phyloP scores from a whole-genome alignment of 2,888 invertebrate genomes.

The Lordiphosa fenestrarum region DNA sequence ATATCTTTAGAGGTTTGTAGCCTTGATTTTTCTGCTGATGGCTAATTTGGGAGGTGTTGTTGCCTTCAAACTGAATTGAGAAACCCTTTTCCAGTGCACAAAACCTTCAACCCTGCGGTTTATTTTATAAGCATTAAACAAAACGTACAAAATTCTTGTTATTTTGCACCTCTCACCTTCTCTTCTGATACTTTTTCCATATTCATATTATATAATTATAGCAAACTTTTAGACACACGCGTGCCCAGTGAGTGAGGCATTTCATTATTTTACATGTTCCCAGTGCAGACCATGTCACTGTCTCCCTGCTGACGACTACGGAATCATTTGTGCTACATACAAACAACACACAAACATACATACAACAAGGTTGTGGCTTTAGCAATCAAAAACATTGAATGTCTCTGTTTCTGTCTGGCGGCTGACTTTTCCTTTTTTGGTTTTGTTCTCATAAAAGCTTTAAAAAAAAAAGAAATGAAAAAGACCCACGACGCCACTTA shows the following conservation, averaged over 20 bases:
- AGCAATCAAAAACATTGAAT: slow-evolving; percentile 18
- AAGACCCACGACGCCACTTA: slow-evolving; percentile 24
- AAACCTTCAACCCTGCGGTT: too few species aligned
- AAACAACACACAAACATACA: slow-evolving; percentile 1
- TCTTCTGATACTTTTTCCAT: too few species aligned
- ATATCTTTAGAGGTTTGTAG: too few species aligned
- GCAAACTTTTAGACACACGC: slow-evolving; percentile 13
- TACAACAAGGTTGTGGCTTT: slow-evolving; percentile 6
- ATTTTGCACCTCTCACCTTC: too few species aligned
- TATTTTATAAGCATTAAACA: too few species aligned
- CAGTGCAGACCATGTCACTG: slow-evolving; percentile 22
- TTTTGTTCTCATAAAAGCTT: slow-evolving; percentile 7
- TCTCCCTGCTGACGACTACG: slow-evolving; percentile 35
- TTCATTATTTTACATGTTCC: slow-evolving; percentile 20
- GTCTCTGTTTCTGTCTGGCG: slow-evolving; percentile 9
- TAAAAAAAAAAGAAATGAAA: background rate
- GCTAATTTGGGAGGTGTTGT: too few species aligned
- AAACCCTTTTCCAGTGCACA: too few species aligned
- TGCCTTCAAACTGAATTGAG: too few species aligned
- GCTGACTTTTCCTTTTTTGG: slow-evolving; percentile 17
- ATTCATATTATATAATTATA: slow-evolving; percentile 8
- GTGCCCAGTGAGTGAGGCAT: slow-evolving; percentile 39
- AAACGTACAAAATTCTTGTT: too few species aligned
- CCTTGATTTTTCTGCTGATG: too few species aligned
- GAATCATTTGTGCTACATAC: slow-evolving; percentile 13